These are phyloP conservation scores for Dendrolimus kikuchii DNA, from an alignment of 1,140 invertebrate genomes.

Conservation along the genomic window DNA sequence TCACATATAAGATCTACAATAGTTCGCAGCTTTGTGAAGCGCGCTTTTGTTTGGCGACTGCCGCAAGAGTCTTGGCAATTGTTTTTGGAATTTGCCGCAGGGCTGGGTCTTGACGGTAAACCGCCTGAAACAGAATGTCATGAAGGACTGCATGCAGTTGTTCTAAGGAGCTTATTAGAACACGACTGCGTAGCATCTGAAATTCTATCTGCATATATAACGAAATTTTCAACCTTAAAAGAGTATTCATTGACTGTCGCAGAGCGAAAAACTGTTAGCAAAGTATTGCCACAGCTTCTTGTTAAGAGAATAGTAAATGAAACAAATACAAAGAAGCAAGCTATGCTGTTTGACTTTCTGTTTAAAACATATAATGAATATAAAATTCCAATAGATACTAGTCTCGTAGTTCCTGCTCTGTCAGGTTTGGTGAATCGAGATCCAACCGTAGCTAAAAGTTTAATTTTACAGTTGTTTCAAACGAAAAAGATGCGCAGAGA, in stretches of 20 bases:
- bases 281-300: constrained; percentile 15
- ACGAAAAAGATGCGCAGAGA: constrained; percentile 23
- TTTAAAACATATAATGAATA: too few species aligned
- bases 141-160: constrained; percentile 42
- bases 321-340: background rate
- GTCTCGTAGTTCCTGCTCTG: too few species aligned
- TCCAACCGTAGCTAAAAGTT: too few species aligned
- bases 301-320: constrained; percentile 6
- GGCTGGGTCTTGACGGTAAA: constrained; percentile 34
- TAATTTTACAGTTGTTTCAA: constrained; percentile 13
- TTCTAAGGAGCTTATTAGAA: constrained; percentile 29
- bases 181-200: constrained; percentile 7
- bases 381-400: too few species aligned
- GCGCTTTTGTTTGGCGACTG: constrained; percentile 35
- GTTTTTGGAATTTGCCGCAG: constrained; percentile 31
- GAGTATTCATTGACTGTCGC: constrained; percentile 31
- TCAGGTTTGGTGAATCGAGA: too few species aligned
- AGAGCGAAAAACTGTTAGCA: constrained; percentile 15
- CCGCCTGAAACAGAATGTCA: constrained; percentile 18
- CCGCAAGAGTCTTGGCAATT: constrained; percentile 28
- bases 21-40: constrained; percentile 41
- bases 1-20: constrained; percentile 33
- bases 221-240: constrained; percentile 30
- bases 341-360: background rate
- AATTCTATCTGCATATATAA: constrained; percentile 20